Evolutionary conservation across 2,113 vertebrate species (phyloP).

Genomic region (Parus major): DNA sequence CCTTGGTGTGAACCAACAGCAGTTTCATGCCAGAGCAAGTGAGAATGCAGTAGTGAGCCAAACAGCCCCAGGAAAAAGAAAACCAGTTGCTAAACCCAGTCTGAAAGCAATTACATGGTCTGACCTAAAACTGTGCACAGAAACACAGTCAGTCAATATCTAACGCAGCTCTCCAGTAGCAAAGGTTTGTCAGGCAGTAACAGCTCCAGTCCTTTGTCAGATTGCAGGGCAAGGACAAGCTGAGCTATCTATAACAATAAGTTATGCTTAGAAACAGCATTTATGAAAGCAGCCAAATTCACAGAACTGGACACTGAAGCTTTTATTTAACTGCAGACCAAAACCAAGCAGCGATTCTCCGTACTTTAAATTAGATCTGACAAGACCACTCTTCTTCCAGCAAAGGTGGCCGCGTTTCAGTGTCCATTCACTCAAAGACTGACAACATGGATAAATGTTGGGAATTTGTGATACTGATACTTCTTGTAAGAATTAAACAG

Average conservation of each 20-base stretch:
- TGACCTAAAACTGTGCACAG: not conserved
- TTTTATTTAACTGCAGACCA: not conserved
- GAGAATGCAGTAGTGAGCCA: not conserved
- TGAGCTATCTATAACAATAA: not conserved
- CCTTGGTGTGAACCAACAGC: not conserved
- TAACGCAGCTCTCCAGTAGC: not conserved
- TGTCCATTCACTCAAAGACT: not conserved
- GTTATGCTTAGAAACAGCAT: not conserved
- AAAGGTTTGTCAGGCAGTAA: not conserved
- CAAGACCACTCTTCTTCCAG: not conserved
- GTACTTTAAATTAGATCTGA: not conserved
- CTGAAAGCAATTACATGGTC: not conserved
- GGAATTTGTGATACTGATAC: not conserved
- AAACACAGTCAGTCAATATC: not conserved
- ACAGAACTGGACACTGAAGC: not conserved
- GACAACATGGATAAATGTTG: not conserved
- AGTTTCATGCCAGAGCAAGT: not conserved
- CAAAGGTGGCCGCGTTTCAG: not conserved
- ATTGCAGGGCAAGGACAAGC: not conserved
- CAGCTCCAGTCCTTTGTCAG: not conserved
- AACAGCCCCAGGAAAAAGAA: not conserved
- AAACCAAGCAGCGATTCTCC: not conserved
- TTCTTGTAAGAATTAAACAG: not conserved
- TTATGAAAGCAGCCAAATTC: not conserved
- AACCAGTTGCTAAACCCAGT: not conserved